phyloP scores from a whole-genome alignment of 2,797 vertebrate species.

The Clarias pachynema region DNA sequence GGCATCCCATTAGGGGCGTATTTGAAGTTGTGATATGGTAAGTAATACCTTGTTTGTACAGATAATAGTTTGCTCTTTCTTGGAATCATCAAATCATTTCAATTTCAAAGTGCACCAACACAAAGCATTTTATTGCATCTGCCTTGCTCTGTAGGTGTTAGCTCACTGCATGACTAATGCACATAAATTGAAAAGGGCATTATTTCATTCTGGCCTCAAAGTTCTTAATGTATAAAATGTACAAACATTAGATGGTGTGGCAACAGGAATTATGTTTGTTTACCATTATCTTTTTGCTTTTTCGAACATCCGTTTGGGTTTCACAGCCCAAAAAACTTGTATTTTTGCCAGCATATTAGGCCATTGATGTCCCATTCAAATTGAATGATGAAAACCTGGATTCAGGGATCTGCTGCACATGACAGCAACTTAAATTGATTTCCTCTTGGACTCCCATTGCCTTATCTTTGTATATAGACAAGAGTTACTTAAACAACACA shows the following conservation, averaged over 20 bases:
- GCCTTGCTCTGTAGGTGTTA: neutral
- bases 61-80: conserved; percentile 6
- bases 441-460: neutral
- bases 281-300: neutral
- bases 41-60: neutral
- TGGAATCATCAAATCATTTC: conserved; percentile 19
- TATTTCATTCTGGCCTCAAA: neutral
- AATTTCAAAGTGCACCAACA: conserved; percentile 9
- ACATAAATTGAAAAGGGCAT: conserved; percentile 3
- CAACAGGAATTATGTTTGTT: neutral
- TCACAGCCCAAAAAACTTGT: neutral
- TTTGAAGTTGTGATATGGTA: neutral
- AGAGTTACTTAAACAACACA: too few relatives aligned
- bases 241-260: neutral
- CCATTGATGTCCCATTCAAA: neutral
- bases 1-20: neutral
- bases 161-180: conserved; percentile 12
- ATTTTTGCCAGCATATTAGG: too few relatives aligned
- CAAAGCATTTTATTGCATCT: neutral
- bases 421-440: neutral
- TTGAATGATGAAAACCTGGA: neutral
- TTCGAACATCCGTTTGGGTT: neutral
- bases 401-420: neutral
- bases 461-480: neutral
- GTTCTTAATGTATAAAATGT: neutral